These are phyloP conservation scores for Hirudinaria manillensis DNA, from an alignment of 2,888 invertebrate genomes.

Conservation along the genomic window DNA sequence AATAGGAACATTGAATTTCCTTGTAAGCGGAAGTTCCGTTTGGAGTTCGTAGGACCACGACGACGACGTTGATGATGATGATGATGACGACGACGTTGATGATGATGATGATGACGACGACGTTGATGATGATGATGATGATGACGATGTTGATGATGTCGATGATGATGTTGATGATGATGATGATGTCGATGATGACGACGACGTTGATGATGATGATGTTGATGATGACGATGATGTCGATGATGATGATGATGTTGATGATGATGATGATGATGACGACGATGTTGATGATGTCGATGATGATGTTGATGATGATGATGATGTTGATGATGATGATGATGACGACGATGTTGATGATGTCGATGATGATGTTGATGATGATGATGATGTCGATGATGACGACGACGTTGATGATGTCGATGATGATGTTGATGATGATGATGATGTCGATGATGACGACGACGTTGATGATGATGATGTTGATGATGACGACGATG, in stretches of 20 bases:
- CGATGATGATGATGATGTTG: not conserved
- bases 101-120: not conserved
- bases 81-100: not conserved
- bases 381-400: not conserved
- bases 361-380: not conserved
- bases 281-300: not conserved
- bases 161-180: conserved; percentile 1
- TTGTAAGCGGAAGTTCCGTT: too few relatives aligned
- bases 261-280: not conserved
- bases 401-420: not conserved
- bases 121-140: conserved; percentile 2
- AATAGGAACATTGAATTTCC: too few relatives aligned
- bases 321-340: not conserved
- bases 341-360: not conserved
- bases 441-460: not conserved
- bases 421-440: not conserved
- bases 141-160: conserved; percentile 9
- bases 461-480: not conserved
- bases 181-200: not conserved
- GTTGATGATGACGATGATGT: not conserved
- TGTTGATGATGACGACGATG: not conserved
- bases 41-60: too few relatives aligned
- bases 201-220: not conserved
- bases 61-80: not conserved
- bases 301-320: not conserved